phyloP scores from a whole-genome alignment of 2,113 vertebrate genomes.

The Paraplagusia blochii region DNA sequence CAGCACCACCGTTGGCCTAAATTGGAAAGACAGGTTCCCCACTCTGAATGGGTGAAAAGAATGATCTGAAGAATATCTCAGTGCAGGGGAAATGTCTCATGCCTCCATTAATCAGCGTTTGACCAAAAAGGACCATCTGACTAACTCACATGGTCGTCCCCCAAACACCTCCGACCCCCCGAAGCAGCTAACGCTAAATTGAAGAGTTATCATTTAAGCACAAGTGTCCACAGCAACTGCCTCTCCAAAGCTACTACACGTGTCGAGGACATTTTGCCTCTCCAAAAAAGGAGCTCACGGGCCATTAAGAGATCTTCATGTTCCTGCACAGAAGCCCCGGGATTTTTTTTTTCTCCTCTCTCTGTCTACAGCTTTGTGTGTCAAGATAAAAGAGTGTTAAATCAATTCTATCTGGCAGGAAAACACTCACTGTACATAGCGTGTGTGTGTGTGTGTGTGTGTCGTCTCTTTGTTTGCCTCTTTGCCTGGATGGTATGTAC shows the following conservation, averaged over 20 bases:
- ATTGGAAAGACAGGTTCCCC: constrained; percentile 31
- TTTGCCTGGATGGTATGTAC: not conserved
- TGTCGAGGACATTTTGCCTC: constrained; percentile 54
- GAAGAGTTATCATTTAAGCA: constrained; percentile 72
- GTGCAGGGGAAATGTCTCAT: constrained; percentile 39
- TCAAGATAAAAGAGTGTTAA: constrained; percentile 14
- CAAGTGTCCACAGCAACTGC: constrained; percentile 71
- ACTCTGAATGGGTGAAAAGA: constrained; percentile 30
- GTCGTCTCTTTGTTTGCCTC: not conserved
- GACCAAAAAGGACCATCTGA: constrained; percentile 73
- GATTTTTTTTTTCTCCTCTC: constrained; percentile 6
- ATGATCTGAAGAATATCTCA: constrained; percentile 28
- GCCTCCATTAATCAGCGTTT: constrained; percentile 69
- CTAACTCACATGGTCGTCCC: constrained; percentile 70
- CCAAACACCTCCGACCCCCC: constrained; percentile 66
- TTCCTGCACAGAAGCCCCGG: constrained; percentile 46
- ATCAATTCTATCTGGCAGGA: constrained; percentile 14
- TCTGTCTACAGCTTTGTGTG: constrained; percentile 27
- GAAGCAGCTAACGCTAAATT: constrained; percentile 74
- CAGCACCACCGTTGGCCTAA: constrained; percentile 22
- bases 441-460: not conserved
- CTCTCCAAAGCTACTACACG: constrained; percentile 62
- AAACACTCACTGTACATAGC: constrained; percentile 4
- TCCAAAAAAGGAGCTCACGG: constrained; percentile 44
- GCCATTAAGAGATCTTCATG: constrained; percentile 57